Evolutionary conservation across 2,888 invertebrate species (phyloP).

Genomic region (Drosophila flavopinicola): DNA sequence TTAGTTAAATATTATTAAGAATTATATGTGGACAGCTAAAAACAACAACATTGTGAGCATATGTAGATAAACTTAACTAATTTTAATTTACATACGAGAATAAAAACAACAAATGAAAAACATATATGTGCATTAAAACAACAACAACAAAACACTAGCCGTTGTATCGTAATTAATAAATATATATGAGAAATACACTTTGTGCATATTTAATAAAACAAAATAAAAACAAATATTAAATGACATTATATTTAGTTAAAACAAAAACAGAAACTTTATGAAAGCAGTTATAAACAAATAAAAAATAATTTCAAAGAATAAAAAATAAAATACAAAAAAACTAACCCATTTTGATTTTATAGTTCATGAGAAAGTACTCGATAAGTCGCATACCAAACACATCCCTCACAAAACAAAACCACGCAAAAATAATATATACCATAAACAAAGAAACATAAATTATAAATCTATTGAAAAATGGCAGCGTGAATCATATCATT

Average conservation of each 20-base stretch:
- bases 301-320: conserved; percentile 22
- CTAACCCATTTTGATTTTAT: conserved; percentile 10
- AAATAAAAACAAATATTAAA: conserved; percentile 13
- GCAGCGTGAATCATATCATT: conserved; percentile 76
- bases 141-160: conserved; percentile 48
- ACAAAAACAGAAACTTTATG: conserved; percentile 12
- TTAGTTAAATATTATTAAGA: conserved; percentile 72
- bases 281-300: conserved; percentile 1
- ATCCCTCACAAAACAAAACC: conserved; percentile 25
- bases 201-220: conserved; percentile 26
- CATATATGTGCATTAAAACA: conserved; percentile 32
- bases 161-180: conserved; percentile 47
- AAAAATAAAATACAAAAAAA: too few relatives aligned
- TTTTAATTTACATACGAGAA: conserved; percentile 62
- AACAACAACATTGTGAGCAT: conserved; percentile 63
- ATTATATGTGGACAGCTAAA: conserved; percentile 58
- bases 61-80: conserved; percentile 78
- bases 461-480: conserved; percentile 15
- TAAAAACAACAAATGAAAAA: conserved; percentile 19
- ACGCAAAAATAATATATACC: conserved; percentile 19
- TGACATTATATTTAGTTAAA: conserved; percentile 31
- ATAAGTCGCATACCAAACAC: conserved; percentile 24
- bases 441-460: conserved; percentile 2
- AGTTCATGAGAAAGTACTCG: conserved; percentile 5
- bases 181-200: conserved; percentile 20